Base-by-base conservation (phyloP, 2,797 vertebrate genomes). In the Ataeniobius toweri region DNA sequence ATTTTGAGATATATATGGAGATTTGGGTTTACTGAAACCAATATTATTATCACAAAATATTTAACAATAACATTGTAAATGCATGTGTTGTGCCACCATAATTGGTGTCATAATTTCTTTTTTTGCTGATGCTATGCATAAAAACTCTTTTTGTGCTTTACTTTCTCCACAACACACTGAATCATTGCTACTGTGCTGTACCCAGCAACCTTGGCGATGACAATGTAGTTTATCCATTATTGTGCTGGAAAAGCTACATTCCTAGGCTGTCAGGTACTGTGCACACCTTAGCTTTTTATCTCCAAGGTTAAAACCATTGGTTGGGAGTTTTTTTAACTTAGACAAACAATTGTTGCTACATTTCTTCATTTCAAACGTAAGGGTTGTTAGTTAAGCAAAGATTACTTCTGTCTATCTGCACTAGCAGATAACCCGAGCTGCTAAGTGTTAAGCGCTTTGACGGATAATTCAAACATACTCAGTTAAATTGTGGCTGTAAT, bases 161-260 rank as follows among this genome's bases (percentile, higher is more conserved):
- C 65, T 44, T 44, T 68, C 22, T 68, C 65, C 65, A 53, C n/a
- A 22, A 20, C 36, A 51, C 10, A 31, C 22, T 56, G 20, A 22
- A 26, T 26, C 18, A 18, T 31, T 50, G 26, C 12, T 12, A 7
- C 39, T 14, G 55, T 31, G 20, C 44, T 20, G n/a, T 13, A 41
- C 59, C 20, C 28, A 61, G 18, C 56, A 44, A 44, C 24, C n/a
- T 6, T 55, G 14, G 6, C 8, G 6, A 4, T 70, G 20, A 12
- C 20, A 41, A 39, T 9, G 63, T 24, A 70, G 51, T 71, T 77
- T 51, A 51, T 48, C 56, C 50, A 16, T n/a, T 31, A 28, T 13
- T 46, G 10, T 70, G 71, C 86, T 1, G 61, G 83, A 87, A 86
- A 78, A 84, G 84, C 84, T 71, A 24, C 83, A 93, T 93, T 93